Evolutionary conservation across 2,888 invertebrate species (phyloP).

Genomic region (Pyrochroa serraticornis): DNA sequence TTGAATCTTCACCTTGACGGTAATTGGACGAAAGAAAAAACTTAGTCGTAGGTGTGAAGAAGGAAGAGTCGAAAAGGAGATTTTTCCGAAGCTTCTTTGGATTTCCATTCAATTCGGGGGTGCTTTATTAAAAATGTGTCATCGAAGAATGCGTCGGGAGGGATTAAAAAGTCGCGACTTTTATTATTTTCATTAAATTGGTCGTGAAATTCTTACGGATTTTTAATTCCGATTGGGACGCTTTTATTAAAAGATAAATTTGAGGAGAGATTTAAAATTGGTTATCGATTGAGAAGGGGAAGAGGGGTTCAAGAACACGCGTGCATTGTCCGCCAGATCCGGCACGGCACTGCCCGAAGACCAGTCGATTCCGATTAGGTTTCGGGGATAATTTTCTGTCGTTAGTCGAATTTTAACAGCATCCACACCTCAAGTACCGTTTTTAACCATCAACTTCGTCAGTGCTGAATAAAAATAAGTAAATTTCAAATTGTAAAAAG

Average conservation of each 20-base stretch:
- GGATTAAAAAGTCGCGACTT: conserved; percentile 41
- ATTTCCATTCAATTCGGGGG: too few relatives aligned
- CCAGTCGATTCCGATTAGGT: not conserved
- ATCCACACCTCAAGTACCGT: too few relatives aligned
- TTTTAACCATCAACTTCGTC: too few relatives aligned
- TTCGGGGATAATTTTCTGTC: not conserved
- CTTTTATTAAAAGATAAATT: conserved; percentile 35
- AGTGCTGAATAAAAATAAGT: too few relatives aligned
- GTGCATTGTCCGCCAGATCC: too few relatives aligned
- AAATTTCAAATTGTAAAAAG: too few relatives aligned
- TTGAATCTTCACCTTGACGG: conserved; percentile 26
- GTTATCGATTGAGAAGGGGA: not conserved
- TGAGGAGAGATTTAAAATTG: conserved; percentile 24
- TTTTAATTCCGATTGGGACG: conserved; percentile 32
- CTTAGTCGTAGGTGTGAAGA: too few relatives aligned
- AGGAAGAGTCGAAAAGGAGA: too few relatives aligned
- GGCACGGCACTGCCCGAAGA: too few relatives aligned
- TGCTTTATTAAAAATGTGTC: conserved; percentile 47
- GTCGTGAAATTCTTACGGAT: conserved; percentile 41
- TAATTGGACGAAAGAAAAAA: not conserved
- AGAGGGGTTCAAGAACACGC: not conserved
- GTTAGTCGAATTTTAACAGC: too few relatives aligned
- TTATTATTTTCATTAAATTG: conserved; percentile 43
- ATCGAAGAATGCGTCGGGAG: conserved; percentile 40
- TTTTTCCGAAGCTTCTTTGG: too few relatives aligned